Conservation (phyloP, 1,140 invertebrate species). For the Nasonia giraulti region DNA sequence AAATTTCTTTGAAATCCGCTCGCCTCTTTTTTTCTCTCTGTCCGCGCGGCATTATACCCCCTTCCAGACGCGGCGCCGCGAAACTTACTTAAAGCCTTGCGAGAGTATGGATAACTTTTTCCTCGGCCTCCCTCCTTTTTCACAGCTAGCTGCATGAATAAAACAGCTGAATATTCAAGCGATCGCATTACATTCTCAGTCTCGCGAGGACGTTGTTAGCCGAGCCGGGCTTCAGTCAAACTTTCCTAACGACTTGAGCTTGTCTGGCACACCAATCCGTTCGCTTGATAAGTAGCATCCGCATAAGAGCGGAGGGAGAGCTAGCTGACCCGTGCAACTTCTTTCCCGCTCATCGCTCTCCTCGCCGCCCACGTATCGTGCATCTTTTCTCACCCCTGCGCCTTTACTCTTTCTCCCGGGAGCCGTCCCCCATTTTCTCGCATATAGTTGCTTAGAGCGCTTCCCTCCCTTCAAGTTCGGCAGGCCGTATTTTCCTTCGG, state of each 20-base stretch:
- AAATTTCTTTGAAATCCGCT: not conserved
- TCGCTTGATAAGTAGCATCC: not conserved
- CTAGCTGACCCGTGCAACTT: not conserved
- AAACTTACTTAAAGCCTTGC: not conserved
- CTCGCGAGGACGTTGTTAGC: not conserved
- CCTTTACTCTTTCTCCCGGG: not conserved
- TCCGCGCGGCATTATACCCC: not conserved
- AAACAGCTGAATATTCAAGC: not conserved
- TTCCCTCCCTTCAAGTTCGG: not conserved
- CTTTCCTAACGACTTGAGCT: not conserved
- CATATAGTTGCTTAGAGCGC: not conserved
- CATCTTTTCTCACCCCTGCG: not conserved
- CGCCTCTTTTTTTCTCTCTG: not conserved
- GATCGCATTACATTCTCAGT: not conserved
- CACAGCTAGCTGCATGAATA: conserved; percentile 3
- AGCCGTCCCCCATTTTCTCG: not conserved
- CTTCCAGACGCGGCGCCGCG: not conserved
- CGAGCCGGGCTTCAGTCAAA: not conserved
- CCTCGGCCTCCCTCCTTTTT: not conserved
- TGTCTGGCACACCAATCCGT: not conserved
- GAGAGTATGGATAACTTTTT: not conserved
- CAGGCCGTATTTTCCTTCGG: not conserved
- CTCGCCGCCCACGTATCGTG: not conserved
- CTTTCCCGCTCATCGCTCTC: not conserved
- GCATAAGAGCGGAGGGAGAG: not conserved